Evolutionary conservation across 2,888 invertebrate species (phyloP).

Genomic region (Trissolcus brochymenae): DNA sequence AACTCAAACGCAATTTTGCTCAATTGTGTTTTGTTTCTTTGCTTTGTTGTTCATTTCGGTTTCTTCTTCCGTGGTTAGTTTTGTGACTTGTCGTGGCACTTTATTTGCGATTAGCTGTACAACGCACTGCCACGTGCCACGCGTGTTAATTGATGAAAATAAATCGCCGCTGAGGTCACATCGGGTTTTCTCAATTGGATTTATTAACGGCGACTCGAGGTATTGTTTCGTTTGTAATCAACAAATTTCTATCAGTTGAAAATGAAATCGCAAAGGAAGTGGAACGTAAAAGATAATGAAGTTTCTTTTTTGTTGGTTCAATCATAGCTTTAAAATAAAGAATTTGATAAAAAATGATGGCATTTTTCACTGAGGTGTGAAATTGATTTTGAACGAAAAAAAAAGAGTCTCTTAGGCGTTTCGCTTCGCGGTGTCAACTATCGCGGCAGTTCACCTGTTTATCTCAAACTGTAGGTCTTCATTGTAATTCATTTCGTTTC

Average conservation of each 20-base stretch:
- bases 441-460: conserved; percentile 27
- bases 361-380: not conserved
- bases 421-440: conserved; percentile 15
- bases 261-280: no score
- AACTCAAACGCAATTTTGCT: not conserved
- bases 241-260: no score
- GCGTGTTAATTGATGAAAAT: not conserved
- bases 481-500: conserved; percentile 32
- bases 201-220: no score
- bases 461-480: conserved; percentile 18
- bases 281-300: not conserved
- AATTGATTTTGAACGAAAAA: not conserved
- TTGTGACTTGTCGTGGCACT: conserved; percentile 11
- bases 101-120: conserved; percentile 4
- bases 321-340: no score
- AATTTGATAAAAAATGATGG: no score
- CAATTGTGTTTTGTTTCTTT: not conserved
- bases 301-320: no score
- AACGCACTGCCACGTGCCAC: conserved; percentile 6
- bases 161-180: not conserved
- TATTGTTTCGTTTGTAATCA: no score
- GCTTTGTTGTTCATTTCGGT: not conserved
- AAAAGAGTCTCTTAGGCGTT: not conserved
- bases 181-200: no score
- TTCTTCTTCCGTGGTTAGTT: conserved; percentile 23